Conservation (phyloP, 2,113 vertebrate species). For the Gobius niger region DNA sequence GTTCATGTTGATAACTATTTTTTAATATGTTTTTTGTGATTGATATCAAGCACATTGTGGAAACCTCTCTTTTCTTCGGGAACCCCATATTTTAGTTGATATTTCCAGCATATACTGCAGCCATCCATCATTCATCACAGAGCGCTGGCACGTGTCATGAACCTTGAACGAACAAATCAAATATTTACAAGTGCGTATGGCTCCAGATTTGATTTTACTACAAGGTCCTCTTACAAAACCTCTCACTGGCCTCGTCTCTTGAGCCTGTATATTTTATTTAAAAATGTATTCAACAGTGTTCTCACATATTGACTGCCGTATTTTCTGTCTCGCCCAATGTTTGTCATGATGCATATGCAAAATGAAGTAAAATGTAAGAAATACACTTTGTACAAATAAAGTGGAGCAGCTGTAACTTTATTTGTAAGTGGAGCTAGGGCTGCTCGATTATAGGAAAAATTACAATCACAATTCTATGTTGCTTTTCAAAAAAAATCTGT, state of each 20-base stretch:
- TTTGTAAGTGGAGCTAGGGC: too few species aligned
- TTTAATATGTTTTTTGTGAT: too few species aligned
- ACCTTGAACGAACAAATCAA: constrained; percentile 43
- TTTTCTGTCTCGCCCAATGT: neutral
- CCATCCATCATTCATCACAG: constrained; percentile 35
- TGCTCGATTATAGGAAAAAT: too few species aligned
- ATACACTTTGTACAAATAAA: too few species aligned
- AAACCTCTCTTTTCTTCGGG: constrained; percentile 14
- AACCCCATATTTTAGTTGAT: constrained; percentile 6
- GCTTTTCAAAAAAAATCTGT: too few species aligned
- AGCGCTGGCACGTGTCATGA: constrained; percentile 24
- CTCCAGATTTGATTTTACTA: constrained; percentile 21
- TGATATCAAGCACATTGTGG: constrained; percentile 1
- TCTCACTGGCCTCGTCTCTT: constrained; percentile 14
- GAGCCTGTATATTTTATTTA: constrained; percentile 10
- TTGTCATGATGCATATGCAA: neutral
- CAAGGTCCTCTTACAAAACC: constrained; percentile 6
- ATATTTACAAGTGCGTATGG: constrained; percentile 30
- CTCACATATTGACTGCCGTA: neutral
- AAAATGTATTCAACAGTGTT: constrained; percentile 10
- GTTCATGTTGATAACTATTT: too few species aligned
- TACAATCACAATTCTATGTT: too few species aligned
- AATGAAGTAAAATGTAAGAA: too few species aligned
- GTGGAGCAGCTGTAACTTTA: too few species aligned
- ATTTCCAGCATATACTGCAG: constrained; percentile 5